Evolutionary conservation across 2,888 invertebrate genomes (phyloP).

Genomic region (Noctua janthina): DNA sequence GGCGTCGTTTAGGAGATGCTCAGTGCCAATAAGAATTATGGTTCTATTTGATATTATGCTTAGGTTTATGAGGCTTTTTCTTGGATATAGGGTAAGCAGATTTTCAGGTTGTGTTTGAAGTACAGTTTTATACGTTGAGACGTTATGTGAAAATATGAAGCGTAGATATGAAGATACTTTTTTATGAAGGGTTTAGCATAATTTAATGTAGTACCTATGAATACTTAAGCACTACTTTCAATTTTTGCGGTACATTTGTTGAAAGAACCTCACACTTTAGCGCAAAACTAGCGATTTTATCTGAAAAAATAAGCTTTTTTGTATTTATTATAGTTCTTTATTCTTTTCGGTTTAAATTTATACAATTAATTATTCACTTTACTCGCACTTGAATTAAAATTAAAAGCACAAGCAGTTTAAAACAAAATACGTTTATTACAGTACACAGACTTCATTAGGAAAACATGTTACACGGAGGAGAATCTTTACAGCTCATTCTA

Average conservation of each 20-base stretch:
- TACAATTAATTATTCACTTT: not conserved
- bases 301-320: fast-evolving
- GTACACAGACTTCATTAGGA: constrained; percentile 22
- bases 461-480: not conserved
- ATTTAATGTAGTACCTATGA: not conserved
- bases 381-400: not conserved
- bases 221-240: not conserved
- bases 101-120: constrained; percentile 29
- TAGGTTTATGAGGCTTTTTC: constrained; percentile 38
- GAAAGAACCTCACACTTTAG: not conserved
- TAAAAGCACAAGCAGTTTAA: constrained; percentile 3
- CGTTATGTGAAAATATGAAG: not conserved
- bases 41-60: constrained; percentile 58
- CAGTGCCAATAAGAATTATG: constrained; percentile 56
- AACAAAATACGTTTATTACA: constrained; percentile 31
- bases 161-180: not conserved
- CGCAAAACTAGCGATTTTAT: not conserved
- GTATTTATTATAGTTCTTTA: not conserved
- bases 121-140: constrained; percentile 20
- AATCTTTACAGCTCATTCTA: constrained; percentile 16
- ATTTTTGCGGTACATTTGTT: not conserved
- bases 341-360: not conserved
- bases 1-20: constrained; percentile 50
- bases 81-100: constrained; percentile 36
- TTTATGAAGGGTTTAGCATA: constrained; percentile 4